phyloP scores from a whole-genome alignment of 2,113 vertebrate species.

The Siphamia tubifer region DNA sequence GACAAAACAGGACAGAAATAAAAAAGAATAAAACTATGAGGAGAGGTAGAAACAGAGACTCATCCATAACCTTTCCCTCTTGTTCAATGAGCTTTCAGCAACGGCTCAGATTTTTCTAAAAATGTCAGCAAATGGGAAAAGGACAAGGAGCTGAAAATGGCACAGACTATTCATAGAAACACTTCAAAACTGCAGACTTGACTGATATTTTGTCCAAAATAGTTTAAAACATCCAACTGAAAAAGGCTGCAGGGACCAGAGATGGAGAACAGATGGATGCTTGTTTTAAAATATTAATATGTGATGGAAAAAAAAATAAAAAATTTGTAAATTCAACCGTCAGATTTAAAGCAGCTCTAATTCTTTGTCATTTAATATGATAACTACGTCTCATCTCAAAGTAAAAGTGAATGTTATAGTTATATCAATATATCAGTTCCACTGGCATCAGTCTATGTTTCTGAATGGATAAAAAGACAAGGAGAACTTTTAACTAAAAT shows the following conservation, averaged over 20 bases:
- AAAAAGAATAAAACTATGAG: background rate
- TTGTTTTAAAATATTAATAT: slow-evolving; percentile 35
- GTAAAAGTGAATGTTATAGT: background rate
- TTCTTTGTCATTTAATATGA: slow-evolving; percentile 5
- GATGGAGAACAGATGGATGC: slow-evolving; percentile 14
- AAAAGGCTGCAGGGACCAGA: background rate
- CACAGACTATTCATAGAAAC: slow-evolving; percentile 24
- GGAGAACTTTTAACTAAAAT: background rate
- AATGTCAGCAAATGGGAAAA: slow-evolving; percentile 1
- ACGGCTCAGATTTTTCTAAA: background rate
- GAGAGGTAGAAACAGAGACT: background rate
- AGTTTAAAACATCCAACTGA: slow-evolving; percentile 29
- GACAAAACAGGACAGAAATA: slow-evolving; percentile 2
- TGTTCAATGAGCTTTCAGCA: slow-evolving; percentile 4
- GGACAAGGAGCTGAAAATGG: slow-evolving; percentile 9
- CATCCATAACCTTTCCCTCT: slow-evolving; percentile 19
- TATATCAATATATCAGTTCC: slow-evolving; percentile 14
- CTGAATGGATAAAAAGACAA: background rate
- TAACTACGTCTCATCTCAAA: background rate
- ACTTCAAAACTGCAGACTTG: slow-evolving; percentile 16
- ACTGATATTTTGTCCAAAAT: slow-evolving; percentile 39
- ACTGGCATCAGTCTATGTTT: background rate
- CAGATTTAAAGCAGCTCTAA: background rate
- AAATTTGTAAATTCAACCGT: background rate
- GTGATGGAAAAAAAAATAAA: too few species aligned